Evolutionary conservation across 2,113 vertebrate genomes (phyloP).

Genomic region (Hystrix brachyura): DNA sequence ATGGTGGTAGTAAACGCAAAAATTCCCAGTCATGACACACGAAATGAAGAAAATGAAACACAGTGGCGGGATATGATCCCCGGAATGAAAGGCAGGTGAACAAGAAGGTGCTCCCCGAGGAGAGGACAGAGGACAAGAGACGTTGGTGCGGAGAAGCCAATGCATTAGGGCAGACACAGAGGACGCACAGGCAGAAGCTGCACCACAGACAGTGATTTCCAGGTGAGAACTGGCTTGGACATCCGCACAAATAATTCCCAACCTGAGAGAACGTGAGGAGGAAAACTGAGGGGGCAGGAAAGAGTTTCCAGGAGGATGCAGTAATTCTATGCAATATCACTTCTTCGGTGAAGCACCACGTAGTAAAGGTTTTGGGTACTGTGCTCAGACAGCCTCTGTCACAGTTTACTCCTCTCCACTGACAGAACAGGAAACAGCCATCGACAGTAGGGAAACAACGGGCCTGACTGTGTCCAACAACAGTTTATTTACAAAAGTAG

Average conservation of each 20-base stretch:
- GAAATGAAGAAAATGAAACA: not conserved
- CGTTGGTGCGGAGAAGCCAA: not conserved
- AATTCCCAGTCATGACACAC: not conserved
- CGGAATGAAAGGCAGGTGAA: not conserved
- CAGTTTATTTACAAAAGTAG: not conserved
- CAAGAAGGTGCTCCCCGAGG: not conserved
- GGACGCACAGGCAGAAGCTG: not conserved
- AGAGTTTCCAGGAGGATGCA: not conserved
- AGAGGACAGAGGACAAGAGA: not conserved
- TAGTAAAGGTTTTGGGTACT: not conserved
- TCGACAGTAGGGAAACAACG: not conserved
- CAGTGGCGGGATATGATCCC: fast-evolving
- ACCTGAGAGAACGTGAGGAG: not conserved
- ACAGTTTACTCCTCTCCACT: not conserved
- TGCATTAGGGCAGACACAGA: not conserved
- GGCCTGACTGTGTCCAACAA: not conserved
- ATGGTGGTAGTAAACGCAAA: not conserved
- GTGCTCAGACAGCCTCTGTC: not conserved
- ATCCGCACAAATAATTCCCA: not conserved
- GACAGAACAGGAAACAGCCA: not conserved
- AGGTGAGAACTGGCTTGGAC: not conserved
- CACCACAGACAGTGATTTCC: not conserved
- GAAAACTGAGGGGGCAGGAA: not conserved
- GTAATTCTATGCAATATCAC: not conserved
- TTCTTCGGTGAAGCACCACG: not conserved